Evolutionary conservation across 1,140 invertebrate species (phyloP).

Genomic region (Pantala flavescens): DNA sequence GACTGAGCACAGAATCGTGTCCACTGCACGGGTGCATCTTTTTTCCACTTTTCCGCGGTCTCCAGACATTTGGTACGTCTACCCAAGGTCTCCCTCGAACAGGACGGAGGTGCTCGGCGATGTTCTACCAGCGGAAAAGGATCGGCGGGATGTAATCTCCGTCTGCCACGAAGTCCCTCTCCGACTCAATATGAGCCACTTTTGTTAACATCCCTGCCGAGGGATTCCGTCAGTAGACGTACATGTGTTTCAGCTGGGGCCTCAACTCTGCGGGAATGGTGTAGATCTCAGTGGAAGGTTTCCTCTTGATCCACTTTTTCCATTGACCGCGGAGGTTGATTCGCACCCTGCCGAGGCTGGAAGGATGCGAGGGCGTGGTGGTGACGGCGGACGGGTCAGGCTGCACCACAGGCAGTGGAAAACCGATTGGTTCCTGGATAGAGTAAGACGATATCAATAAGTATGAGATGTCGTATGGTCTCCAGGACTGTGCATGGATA

Average conservation of each 20-base stretch:
- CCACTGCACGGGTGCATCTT: not conserved
- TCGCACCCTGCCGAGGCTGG: conserved; percentile 62
- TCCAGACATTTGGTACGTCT: too few relatives aligned
- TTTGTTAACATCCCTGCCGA: not conserved
- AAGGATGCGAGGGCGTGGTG: not conserved
- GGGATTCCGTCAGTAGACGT: conserved; percentile 59
- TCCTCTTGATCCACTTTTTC: conserved; percentile 68
- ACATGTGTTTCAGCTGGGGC: conserved; percentile 78
- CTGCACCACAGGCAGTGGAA: conserved; percentile 55
- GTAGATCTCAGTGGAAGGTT: conserved; percentile 64
- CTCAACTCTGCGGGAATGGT: conserved; percentile 74
- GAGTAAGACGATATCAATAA: conserved; percentile 27
- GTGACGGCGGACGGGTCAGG: conserved; percentile 30
- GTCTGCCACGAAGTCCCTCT: not conserved
- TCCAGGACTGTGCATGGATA: too few relatives aligned
- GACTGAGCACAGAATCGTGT: not conserved
- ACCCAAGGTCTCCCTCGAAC: not conserved
- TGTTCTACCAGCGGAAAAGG: not conserved
- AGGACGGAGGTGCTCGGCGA: not conserved
- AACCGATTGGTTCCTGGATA: conserved; percentile 64
- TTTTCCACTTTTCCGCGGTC: too few relatives aligned
- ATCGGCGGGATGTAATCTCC: too few relatives aligned
- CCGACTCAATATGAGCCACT: not conserved
- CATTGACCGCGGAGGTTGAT: conserved; percentile 72
- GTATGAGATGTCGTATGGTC: conserved; percentile 6